Evolutionary conservation across 1,140 invertebrate species (phyloP).

Genomic region (Drosophila pruinosa): DNA sequence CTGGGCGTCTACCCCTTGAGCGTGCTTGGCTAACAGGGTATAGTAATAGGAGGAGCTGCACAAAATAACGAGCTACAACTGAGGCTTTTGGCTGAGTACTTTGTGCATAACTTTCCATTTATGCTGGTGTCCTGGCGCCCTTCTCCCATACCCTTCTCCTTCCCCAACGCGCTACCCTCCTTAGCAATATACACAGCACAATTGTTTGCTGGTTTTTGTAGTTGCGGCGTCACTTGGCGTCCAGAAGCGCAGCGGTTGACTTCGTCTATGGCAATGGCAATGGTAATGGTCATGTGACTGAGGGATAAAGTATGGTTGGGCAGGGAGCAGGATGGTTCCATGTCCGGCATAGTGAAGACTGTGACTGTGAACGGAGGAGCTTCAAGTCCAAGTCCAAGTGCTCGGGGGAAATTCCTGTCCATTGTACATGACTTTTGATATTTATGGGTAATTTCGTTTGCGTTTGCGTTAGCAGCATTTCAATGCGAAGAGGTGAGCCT

Average conservation of each 20-base stretch:
- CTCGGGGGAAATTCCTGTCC: constrained; percentile 77
- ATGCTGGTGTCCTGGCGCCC: constrained; percentile 11
- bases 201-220: constrained; percentile 60
- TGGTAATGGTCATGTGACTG: constrained; percentile 14
- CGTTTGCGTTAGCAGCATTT: constrained; percentile 75
- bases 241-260: constrained; percentile 58
- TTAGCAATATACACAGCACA: constrained; percentile 42
- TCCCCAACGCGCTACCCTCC: not conserved
- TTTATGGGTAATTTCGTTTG: constrained; percentile 74
- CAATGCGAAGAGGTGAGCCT: constrained; percentile 58
- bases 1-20: not conserved
- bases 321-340: not conserved
- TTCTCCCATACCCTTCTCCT: not conserved
- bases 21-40: constrained; percentile 1
- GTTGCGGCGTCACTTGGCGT: constrained; percentile 59
- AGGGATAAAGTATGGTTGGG: not conserved
- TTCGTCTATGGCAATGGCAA: constrained; percentile 34
- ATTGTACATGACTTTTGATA: constrained; percentile 81
- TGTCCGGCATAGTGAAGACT: constrained; percentile 30
- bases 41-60: constrained; percentile 37
- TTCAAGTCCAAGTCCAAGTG: constrained; percentile 14
- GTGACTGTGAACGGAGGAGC: not conserved
- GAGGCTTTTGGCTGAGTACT: constrained; percentile 67
- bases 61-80: constrained; percentile 75
- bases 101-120: constrained; percentile 69